Evolutionary conservation across 2,797 vertebrate genomes (phyloP).

Genomic region (Pseudopleuronectes americanus): DNA sequence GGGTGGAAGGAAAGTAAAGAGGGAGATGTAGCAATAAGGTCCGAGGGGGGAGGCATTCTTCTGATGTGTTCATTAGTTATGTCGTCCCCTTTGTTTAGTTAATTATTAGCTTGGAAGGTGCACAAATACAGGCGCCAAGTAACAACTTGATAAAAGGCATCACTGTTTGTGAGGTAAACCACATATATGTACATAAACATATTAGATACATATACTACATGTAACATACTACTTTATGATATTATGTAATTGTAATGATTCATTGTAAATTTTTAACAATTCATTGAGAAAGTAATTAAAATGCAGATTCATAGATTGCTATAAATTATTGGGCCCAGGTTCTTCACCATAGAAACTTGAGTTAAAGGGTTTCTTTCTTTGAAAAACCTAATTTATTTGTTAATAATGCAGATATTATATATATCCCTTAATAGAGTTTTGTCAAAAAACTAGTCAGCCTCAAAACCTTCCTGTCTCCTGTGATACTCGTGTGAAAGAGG

Average conservation of each 20-base stretch:
- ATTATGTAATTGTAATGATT: background rate
- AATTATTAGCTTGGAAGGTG: slow-evolving; percentile 61
- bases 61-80: slow-evolving; percentile 55
- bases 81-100: slow-evolving; percentile 42
- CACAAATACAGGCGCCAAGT: slow-evolving; percentile 11
- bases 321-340: background rate
- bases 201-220: too few species aligned
- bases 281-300: background rate
- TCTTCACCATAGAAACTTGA: too few species aligned
- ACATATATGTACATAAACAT: background rate
- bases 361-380: too few species aligned
- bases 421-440: too few species aligned
- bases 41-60: slow-evolving; percentile 52
- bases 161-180: background rate
- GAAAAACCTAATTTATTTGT: too few species aligned
- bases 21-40: slow-evolving; percentile 40
- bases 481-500: too few species aligned
- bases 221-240: too few species aligned
- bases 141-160: background rate
- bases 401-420: too few species aligned
- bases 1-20: slow-evolving; percentile 55
- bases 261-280: background rate
- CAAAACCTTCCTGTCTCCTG: too few species aligned
- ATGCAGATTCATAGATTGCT: too few species aligned
- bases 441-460: too few species aligned